These are phyloP conservation scores for Cataglyphis cursor DNA, from an alignment of 2,888 invertebrate species.

Conservation along the genomic window DNA sequence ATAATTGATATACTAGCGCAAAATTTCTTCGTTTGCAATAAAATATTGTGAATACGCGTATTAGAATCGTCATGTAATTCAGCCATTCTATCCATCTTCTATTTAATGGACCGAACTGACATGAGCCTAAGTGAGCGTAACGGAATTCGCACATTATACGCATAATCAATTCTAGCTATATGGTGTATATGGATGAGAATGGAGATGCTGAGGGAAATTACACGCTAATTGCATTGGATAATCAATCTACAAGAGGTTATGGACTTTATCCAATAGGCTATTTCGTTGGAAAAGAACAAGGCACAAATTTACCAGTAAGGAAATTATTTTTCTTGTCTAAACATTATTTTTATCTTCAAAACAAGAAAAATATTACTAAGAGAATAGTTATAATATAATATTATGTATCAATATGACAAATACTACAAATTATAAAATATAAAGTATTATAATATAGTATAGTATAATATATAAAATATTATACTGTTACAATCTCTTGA, in stretches of 20 bases:
- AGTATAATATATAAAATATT: not conserved
- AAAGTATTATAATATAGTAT: not conserved
- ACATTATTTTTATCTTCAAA: not conserved
- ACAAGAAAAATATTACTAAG: not conserved
- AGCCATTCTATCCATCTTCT: not conserved
- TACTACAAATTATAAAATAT: not conserved
- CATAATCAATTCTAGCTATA: slow-evolving; percentile 89
- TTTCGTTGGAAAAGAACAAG: slow-evolving; percentile 89
- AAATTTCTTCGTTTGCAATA: not conserved
- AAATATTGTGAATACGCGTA: not conserved
- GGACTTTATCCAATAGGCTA: slow-evolving; percentile 94
- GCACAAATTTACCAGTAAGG: slow-evolving; percentile 92
- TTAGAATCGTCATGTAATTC: not conserved
- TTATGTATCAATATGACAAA: not conserved
- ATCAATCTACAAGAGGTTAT: slow-evolving; percentile 86
- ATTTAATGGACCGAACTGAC: not conserved
- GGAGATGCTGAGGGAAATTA: slow-evolving; percentile 98
- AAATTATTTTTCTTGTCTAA: not conserved
- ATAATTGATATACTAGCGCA: not conserved
- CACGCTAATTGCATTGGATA: slow-evolving; percentile 90
- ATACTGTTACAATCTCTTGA: not conserved
- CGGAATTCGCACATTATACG: slow-evolving; percentile 37
- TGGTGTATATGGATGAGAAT: slow-evolving; percentile 96
- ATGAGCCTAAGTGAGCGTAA: slow-evolving; percentile 9
- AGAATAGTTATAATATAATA: not conserved